A percentile compares a stretch with the other conserved stretches of the same genome.
phyloP scores from a whole-genome alignment of 1,140 invertebrate genomes.

The Drosophila subobscura region DNA sequence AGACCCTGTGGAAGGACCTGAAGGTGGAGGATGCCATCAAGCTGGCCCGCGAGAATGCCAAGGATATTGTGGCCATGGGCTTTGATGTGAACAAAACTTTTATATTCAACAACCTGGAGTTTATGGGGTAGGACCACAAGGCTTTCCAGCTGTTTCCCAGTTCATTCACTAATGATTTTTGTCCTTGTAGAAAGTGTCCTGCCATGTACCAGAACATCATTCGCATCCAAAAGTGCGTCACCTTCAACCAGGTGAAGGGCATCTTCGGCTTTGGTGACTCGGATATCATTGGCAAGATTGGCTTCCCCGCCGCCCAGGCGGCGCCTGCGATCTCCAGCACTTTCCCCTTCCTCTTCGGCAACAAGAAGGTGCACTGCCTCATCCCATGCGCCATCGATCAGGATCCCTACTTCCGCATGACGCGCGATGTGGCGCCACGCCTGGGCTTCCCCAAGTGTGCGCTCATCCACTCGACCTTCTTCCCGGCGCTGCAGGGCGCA shows the following conservation, averaged over 20 bases:
- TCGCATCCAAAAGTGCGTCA: constrained; percentile 95
- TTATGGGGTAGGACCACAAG: constrained; percentile 91
- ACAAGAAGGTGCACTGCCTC: constrained; percentile 92
- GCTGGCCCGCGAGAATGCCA: constrained; percentile 95
- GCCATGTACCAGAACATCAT: constrained; percentile 97
- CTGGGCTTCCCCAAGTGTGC: constrained; percentile 96
- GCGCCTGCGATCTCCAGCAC: constrained; percentile 96
- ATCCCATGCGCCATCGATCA: constrained; percentile 99
- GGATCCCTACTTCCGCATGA: constrained; percentile 99
- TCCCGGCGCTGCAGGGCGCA: constrained; percentile 97
- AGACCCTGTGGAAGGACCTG: constrained; percentile 98
- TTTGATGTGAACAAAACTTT: constrained; percentile 98
- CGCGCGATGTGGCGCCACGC: constrained; percentile 96
- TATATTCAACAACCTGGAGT: constrained; percentile 97
- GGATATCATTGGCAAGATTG: constrained; percentile 98
- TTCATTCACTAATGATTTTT: too few relatives aligned
- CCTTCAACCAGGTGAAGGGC: constrained; percentile 97
- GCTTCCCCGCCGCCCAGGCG: constrained; percentile 98
- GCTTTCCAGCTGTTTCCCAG: neutral
- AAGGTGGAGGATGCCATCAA: constrained; percentile 94
- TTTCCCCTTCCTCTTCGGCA: constrained; percentile 97
- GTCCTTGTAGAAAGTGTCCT: constrained; percentile 88
- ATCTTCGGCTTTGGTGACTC: constrained; percentile 99
- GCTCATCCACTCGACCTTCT: constrained; percentile 96
- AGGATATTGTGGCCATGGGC: constrained; percentile 99